Evolutionary conservation across 2,113 vertebrate species (phyloP), one percentile per base, ranked within the genome.

Genomic region (Pollachius pollachius): DNA sequence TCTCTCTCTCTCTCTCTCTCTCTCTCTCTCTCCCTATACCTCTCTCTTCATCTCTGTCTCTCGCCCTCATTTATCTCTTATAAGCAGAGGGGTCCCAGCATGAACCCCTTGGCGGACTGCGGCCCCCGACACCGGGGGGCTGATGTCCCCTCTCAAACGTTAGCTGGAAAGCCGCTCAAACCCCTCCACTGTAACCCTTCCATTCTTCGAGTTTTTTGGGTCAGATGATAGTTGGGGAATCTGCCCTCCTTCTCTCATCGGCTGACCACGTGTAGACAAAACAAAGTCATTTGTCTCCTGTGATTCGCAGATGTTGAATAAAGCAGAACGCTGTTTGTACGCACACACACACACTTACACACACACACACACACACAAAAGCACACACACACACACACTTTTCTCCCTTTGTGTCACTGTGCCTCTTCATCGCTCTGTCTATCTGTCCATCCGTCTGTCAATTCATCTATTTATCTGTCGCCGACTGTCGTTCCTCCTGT

Each of bases 401-500:
- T n/a, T n/a, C n/a, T n/a, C n/a, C n/a, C n/a, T n/a, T n/a, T n/a
- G n/a, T 58, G 72, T 81, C 79, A 69, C 70, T 67, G 72, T 72
- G 65, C 48, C 15, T 75, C 79, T 78, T 69, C 73, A 69, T 82
- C 74, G 72, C 66, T 75, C 73, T 72, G 73, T 73, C 77, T 56
- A 65, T 69, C 73, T 58, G 65, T 74, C 75, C 62, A 73, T 88
- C 79, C 15, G 73, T 88, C 85, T 84, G 85, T 85, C 87, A 85
- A 67, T 81, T 79, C 67, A 5, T 75, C 79, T 72, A 83, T 87
- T 86, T 80, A 84, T 73, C 77, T 48, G 25, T 11, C 79, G 60
- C 72, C 73, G 69, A 81, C 78, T 85, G 79, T 86, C 85, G 81
- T 80, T 84, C 65, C 72, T 74, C 74, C 66, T 86, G 88, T 87